A percentile compares a stretch with the other conserved stretches of the same genome.
phyloP scores from a whole-genome alignment of 2,113 vertebrate genomes.

The Arenaria interpres region DNA sequence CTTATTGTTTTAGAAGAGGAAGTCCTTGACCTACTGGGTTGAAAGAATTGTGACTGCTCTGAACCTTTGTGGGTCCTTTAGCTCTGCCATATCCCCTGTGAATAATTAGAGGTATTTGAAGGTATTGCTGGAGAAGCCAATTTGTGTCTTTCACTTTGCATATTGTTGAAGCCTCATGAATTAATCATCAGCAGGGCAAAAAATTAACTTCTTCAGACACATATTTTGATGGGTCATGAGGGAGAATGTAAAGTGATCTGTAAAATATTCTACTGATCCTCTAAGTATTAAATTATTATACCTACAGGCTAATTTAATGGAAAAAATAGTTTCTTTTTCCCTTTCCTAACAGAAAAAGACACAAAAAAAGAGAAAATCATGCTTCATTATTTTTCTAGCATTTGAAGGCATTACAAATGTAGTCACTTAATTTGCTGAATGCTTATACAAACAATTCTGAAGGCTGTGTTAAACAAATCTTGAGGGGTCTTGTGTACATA shows the following conservation, averaged over 20 bases:
- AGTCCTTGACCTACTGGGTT: conserved; percentile 83
- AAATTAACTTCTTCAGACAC: conserved; percentile 84
- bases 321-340: background rate
- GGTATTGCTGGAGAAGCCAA: conserved; percentile 81
- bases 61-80: conserved; percentile 79
- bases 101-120: conserved; percentile 87
- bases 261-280: conserved; percentile 85
- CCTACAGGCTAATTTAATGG: conserved; percentile 78
- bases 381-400: conserved; percentile 33
- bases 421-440: conserved; percentile 42
- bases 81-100: conserved; percentile 77
- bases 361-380: background rate
- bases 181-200: conserved; percentile 82
- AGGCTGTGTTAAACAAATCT: conserved; percentile 23
- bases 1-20: conserved; percentile 80
- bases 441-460: conserved; percentile 7
- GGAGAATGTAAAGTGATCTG: conserved; percentile 83
- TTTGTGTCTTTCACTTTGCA: conserved; percentile 86
- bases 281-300: conserved; percentile 82
- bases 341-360: conserved; percentile 42
- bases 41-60: conserved; percentile 80
- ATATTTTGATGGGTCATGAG: conserved; percentile 83
- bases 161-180: conserved; percentile 84
- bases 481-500: background rate
- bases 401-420: conserved; percentile 17